A percentile compares a stretch with the other conserved stretches of the same genome.
These are phyloP conservation scores for Lepus europaeus DNA, from an alignment of 2,113 vertebrate species.

Conservation along the genomic window DNA sequence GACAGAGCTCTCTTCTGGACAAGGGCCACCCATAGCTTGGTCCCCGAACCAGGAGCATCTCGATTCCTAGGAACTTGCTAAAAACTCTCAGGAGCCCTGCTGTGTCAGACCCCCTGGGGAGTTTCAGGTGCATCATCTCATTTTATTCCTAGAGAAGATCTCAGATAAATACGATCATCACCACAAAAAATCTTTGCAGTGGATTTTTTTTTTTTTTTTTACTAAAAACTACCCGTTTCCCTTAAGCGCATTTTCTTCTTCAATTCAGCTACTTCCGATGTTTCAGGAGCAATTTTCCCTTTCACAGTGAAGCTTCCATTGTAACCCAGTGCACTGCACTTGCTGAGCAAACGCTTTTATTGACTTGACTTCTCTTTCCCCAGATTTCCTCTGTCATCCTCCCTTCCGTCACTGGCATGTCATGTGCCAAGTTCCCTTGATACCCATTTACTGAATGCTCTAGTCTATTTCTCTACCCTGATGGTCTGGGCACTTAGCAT, in stretches of 20 bases:
- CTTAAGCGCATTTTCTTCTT: background rate
- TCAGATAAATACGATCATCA: background rate
- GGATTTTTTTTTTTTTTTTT: background rate
- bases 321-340: background rate
- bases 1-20: too few relatives aligned
- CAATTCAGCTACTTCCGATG: background rate
- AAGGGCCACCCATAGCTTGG: background rate
- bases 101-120: background rate
- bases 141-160: background rate
- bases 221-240: background rate
- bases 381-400: background rate
- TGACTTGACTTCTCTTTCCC: background rate
- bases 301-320: background rate
- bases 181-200: too few relatives aligned
- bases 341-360: background rate
- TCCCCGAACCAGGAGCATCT: background rate
- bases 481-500: background rate
- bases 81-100: background rate
- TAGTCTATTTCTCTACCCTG: background rate
- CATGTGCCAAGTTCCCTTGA: background rate
- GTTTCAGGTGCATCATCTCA: background rate
- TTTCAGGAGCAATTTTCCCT: background rate
- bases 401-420: background rate
- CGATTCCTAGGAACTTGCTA: background rate
- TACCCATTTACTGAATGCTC: background rate